Percentiles rank a stretch among this genome's conserved stretches.
phyloP scores from a whole-genome alignment of 1,140 invertebrate genomes.

The Aricia agestis region DNA sequence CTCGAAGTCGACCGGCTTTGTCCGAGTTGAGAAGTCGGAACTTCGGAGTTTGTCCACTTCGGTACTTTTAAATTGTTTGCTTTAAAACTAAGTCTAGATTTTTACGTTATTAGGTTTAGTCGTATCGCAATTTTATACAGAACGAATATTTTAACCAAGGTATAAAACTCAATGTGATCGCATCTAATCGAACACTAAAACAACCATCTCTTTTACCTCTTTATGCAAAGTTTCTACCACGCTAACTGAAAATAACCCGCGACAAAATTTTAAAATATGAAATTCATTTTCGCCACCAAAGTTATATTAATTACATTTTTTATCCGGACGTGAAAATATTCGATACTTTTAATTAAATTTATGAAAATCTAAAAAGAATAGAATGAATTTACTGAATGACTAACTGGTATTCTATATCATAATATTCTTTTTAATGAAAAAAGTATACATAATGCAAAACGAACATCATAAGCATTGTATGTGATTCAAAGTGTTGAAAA shows the following conservation, averaged over 20 bases:
- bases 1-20: conserved; percentile 36
- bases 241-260: not conserved
- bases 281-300: not conserved
- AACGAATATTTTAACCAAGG: too few relatives aligned
- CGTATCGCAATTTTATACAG: too few relatives aligned
- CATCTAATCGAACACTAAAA: too few relatives aligned
- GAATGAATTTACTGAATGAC: not conserved
- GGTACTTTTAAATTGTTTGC: conserved; percentile 56
- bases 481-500: not conserved
- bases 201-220: too few relatives aligned
- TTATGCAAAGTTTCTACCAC: not conserved
- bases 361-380: not conserved
- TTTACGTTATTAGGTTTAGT: conserved; percentile 34
- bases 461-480: not conserved
- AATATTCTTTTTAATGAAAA: too few relatives aligned
- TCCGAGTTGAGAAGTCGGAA: conserved; percentile 34
- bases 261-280: not conserved
- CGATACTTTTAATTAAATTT: not conserved
- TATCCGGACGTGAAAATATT: not conserved
- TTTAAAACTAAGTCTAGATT: conserved; percentile 31
- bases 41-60: conserved; percentile 44
- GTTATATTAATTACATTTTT: not conserved
- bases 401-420: too few relatives aligned
- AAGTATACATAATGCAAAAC: not conserved
- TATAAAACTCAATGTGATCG: too few relatives aligned